These are phyloP conservation scores for Leptopilina boulardi DNA, from an alignment of 1,140 invertebrate genomes.

Conservation along the genomic window DNA sequence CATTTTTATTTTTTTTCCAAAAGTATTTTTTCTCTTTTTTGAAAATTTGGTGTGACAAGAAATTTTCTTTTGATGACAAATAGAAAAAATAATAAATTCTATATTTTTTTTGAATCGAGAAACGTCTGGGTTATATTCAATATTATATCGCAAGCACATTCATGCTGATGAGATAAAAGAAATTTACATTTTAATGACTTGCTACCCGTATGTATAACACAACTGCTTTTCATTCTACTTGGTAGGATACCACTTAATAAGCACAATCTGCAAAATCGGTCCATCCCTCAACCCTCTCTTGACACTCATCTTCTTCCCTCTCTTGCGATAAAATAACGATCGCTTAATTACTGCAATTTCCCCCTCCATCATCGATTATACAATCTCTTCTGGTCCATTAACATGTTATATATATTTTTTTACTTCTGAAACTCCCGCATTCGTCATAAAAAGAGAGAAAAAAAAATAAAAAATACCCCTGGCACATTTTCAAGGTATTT, in stretches of 20 bases:
- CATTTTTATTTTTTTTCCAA: no score
- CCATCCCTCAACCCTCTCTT: background rate
- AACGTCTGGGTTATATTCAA: conserved; percentile 9
- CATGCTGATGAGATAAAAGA: conserved; percentile 38
- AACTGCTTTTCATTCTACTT: background rate
- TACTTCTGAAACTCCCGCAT: background rate
- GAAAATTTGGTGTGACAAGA: no score
- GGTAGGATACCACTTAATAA: conserved; percentile 24
- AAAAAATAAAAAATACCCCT: background rate
- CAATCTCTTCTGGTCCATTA: conserved; percentile 28
- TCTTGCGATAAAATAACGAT: background rate
- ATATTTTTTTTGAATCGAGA: background rate
- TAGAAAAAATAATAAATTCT: no score
- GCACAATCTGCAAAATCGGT: conserved; percentile 33
- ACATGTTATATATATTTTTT: background rate
- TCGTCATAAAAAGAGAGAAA: background rate
- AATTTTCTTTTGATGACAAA: no score
- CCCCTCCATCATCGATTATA: conserved; percentile 8
- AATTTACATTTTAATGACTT: conserved; percentile 54
- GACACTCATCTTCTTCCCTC: conserved; percentile 1
- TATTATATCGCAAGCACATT: background rate
- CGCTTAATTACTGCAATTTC: conserved; percentile 14
- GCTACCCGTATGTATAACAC: conserved; percentile 29
- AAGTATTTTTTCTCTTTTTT: no score
- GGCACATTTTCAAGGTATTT: no score